phyloP scores from a whole-genome alignment of 1,140 invertebrate species.

The Drosophila pseudoobscura region DNA sequence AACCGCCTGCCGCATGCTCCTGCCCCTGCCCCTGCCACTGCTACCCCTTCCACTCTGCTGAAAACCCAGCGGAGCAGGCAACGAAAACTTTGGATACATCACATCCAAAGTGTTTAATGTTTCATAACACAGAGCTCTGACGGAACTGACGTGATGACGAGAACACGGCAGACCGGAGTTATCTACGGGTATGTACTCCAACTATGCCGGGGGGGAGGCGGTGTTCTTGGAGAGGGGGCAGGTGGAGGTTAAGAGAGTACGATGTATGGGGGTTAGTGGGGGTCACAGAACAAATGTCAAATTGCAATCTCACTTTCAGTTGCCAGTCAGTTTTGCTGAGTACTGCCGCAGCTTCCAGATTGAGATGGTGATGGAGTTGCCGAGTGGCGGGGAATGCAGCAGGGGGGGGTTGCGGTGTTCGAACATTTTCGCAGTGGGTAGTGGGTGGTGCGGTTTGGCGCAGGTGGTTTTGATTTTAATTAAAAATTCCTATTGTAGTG shows the following conservation, averaged over 20 bases:
- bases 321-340: slow-evolving; percentile 14
- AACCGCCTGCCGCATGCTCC: slow-evolving; percentile 35
- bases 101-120: slow-evolving; percentile 75
- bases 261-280: neutral
- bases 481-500: too few relatives aligned
- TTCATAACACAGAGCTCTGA: slow-evolving; percentile 64
- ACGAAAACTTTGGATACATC: slow-evolving; percentile 38
- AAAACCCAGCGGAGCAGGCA: slow-evolving; percentile 9
- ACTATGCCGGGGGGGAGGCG: neutral
- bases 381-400: too few relatives aligned
- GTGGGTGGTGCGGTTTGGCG: too few relatives aligned
- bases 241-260: too few relatives aligned
- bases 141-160: slow-evolving; percentile 9
- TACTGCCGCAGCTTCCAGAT: neutral
- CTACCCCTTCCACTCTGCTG: neutral
- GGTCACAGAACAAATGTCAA: slow-evolving; percentile 34
- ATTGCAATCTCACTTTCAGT: slow-evolving; percentile 59
- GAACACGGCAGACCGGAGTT: too few relatives aligned
- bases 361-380: too few relatives aligned
- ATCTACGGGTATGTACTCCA: slow-evolving; percentile 1
- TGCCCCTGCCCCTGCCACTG: neutral
- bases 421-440: too few relatives aligned
- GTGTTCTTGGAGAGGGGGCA: slow-evolving; percentile 3
- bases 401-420: too few relatives aligned
- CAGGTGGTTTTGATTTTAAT: too few relatives aligned